Conservation (phyloP, 1,140 invertebrate genomes). For the Trichoplusia ni region DNA sequence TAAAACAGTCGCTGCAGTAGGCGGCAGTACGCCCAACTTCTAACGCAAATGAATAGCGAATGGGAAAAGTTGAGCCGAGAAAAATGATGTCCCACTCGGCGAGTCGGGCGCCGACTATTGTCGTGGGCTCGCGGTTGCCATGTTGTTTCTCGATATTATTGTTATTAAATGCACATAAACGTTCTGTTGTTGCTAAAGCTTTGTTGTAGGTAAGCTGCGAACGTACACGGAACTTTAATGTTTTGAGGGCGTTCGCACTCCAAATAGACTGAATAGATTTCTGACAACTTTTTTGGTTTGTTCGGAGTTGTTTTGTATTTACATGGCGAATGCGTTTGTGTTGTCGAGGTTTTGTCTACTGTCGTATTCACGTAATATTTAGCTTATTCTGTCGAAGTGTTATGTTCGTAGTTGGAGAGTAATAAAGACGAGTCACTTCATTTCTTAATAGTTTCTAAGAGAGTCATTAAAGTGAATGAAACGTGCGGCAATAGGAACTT, state of each 20-base stretch:
- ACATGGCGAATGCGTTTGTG: not conserved
- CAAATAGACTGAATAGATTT: conserved; percentile 16
- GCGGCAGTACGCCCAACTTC: conserved; percentile 74
- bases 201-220: conserved; percentile 26
- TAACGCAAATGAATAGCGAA: conserved; percentile 81
- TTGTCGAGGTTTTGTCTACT: not conserved
- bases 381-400: conserved; percentile 1
- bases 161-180: conserved; percentile 63
- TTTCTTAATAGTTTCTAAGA: conserved; percentile 67
- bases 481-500: conserved; percentile 74
- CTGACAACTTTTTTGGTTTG: conserved; percentile 3
- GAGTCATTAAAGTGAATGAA: conserved; percentile 76
- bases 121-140: conserved; percentile 45
- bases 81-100: conserved; percentile 77
- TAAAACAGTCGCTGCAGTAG: conserved; percentile 79
- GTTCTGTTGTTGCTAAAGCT: conserved; percentile 42
- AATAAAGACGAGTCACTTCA: conserved; percentile 59
- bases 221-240: conserved; percentile 15
- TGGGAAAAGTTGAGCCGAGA: conserved; percentile 78
- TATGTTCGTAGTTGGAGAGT: conserved; percentile 38
- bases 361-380: not conserved
- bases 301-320: conserved; percentile 4
- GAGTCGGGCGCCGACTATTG: conserved; percentile 56
- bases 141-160: conserved; percentile 56
- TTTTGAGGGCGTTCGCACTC: conserved; percentile 14